Base-by-base conservation (phyloP, 1,140 invertebrate species). In the Bombus waltoni region DNA sequence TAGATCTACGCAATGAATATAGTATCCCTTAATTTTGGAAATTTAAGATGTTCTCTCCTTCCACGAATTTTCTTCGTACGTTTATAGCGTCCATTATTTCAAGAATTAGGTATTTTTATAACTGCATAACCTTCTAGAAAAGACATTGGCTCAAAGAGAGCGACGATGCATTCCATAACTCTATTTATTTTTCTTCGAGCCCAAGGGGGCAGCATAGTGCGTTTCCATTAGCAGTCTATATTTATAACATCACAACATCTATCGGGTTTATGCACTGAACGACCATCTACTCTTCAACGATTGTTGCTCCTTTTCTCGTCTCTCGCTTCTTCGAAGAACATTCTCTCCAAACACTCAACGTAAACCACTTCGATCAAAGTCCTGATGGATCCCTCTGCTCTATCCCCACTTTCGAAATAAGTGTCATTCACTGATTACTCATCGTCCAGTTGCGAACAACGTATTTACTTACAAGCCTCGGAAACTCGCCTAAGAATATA, bases 221-320 rank as follows among this genome's bases (percentile, higher is more conserved):
- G 40, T 10, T 40, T 35, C 47, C 70, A 62, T 81, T 62, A 62
- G 38, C n/a, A 38, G 32, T 59, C 68, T 70, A 72, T 38, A 38
- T 81, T 81, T 47, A 9, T 13, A 78, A 47, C 66, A 9, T 72
- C 68, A 32, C 66, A 47, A 70, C 47, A 53, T 53, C 18, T 53
- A 53, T 72, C 40, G 42, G n/a, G n/a, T 40, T 68, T 38, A 71
- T 71, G 44, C 78, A 81, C 80, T 25, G 47, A 59, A 72, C 47
- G 25, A 72, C 8, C 70, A 28, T 71, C 65, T 15, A 35, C 32
- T 32, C 22, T 38, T 35, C 22, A 32, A 25, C 47, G 28, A 22
- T 35, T 0, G 38, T n/a, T 25, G 28, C 13, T 75, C 28, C 35
- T 75, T 72, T 65, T 47, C 57, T 57, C 68, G 3, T 42, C 79